Evolutionary conservation across 2,113 vertebrate species (phyloP).

Genomic region (Callionymus lyra): DNA sequence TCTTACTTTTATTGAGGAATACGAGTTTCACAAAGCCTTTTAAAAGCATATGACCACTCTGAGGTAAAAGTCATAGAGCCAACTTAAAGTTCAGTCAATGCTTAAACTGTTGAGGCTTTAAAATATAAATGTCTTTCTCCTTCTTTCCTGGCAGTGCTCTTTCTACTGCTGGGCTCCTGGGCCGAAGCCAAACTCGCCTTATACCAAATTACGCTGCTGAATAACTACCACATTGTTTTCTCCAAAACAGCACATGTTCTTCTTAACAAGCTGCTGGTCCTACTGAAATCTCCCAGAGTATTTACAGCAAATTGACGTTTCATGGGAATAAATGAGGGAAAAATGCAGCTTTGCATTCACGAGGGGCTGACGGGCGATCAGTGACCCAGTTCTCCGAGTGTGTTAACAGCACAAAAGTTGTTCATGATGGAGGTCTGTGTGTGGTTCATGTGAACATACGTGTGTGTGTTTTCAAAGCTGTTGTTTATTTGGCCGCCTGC

Average conservation of each 20-base stretch:
- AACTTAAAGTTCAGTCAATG: too few species aligned
- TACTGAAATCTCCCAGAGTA: conserved; percentile 19
- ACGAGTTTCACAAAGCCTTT: too few species aligned
- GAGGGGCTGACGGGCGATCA: conserved; percentile 27
- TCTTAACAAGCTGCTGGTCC: conserved; percentile 24
- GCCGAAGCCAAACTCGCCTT: conserved; percentile 35
- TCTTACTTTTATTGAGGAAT: too few species aligned
- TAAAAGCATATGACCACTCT: too few species aligned
- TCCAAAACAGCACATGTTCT: conserved; percentile 52
- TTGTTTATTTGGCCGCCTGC: conserved; percentile 29
- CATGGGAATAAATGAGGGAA: conserved; percentile 30
- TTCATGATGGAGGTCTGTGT: conserved; percentile 3
- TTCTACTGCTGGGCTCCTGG: conserved; percentile 42
- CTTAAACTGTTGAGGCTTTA: conserved; percentile 26
- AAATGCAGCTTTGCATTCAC: conserved; percentile 17
- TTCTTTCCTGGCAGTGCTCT: conserved; percentile 36
- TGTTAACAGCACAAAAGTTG: conserved; percentile 22
- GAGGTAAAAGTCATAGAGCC: too few species aligned
- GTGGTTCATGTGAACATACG: conserved; percentile 2
- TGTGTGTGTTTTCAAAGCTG: conserved; percentile 27
- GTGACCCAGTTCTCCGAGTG: conserved; percentile 30
- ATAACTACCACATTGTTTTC: conserved; percentile 55
- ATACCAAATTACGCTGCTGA: conserved; percentile 44
- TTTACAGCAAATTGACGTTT: conserved; percentile 37
- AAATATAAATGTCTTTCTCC: conserved; percentile 20